Percentiles rank a stretch among this genome's conserved stretches.
These are phyloP conservation scores for Cheilosia grossa DNA, from an alignment of 2,888 invertebrate species.

Conservation along the genomic window DNA sequence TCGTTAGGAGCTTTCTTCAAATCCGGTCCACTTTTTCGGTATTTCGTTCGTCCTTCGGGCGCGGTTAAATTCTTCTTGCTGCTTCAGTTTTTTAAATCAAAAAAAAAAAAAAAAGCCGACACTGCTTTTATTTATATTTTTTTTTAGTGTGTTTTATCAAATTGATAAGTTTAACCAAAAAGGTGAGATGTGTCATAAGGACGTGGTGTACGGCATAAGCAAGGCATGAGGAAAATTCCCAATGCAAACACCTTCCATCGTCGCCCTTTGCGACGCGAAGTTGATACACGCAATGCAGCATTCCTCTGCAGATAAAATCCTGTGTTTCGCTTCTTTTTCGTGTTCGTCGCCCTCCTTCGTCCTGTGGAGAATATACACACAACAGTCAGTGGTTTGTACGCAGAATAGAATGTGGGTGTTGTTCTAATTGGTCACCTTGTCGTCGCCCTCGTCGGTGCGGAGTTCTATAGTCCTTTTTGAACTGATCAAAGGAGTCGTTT, in stretches of 20 bases:
- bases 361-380: conserved; percentile 51
- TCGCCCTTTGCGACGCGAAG: conserved; percentile 42
- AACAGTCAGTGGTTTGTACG: conserved; percentile 43
- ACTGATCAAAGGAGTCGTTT: conserved; percentile 18
- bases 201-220: conserved; percentile 28
- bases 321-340: conserved; percentile 58
- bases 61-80: conserved; percentile 57
- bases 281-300: conserved; percentile 77
- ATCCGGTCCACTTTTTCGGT: conserved; percentile 57
- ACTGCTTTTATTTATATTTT: conserved; percentile 25
- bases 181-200: conserved; percentile 19
- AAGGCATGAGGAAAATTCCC: conserved; percentile 46
- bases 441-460: conserved; percentile 10
- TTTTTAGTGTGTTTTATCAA: conserved; percentile 24
- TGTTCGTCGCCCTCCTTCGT: conserved; percentile 40
- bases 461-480: conserved; percentile 20
- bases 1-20: conserved; percentile 74
- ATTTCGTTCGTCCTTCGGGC: conserved; percentile 60
- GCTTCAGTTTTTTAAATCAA: conserved; percentile 3
- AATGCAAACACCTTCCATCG: conserved; percentile 52
- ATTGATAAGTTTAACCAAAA: conserved; percentile 15
- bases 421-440: conserved; percentile 59
- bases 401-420: conserved; percentile 66
- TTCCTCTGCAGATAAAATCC: conserved; percentile 76
- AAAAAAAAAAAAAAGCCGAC: conserved; percentile 6